These are phyloP conservation scores for Anhinga anhinga DNA, from an alignment of 2,113 vertebrate genomes.

Conservation along the genomic window DNA sequence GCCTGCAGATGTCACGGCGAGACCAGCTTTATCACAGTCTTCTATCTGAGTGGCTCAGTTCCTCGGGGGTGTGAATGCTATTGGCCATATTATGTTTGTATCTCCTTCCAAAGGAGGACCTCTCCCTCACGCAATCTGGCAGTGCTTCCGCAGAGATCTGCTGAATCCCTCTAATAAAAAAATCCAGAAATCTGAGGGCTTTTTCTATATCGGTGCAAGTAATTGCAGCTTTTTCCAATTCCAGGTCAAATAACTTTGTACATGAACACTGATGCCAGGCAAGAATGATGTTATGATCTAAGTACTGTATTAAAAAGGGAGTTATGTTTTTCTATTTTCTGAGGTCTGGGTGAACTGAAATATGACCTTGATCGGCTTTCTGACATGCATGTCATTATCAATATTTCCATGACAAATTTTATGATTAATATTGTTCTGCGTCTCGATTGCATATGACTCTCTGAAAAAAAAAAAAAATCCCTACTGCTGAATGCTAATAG, in stretches of 20 bases:
- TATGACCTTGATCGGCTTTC: background rate
- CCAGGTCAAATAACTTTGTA: background rate
- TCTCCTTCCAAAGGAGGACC: background rate
- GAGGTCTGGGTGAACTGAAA: background rate
- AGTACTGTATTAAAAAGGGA: background rate
- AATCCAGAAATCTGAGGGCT: background rate
- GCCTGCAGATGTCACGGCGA: background rate
- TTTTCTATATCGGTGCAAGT: background rate
- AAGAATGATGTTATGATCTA: background rate
- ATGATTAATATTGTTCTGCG: background rate
- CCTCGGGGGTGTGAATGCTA: background rate
- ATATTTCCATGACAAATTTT: background rate
- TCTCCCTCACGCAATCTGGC: background rate
- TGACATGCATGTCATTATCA: background rate
- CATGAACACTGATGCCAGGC: background rate
- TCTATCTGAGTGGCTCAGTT: accelerated
- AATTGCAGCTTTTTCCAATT: background rate
- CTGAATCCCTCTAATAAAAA: background rate
- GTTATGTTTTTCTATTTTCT: background rate
- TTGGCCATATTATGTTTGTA: accelerated
- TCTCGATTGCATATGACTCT: background rate
- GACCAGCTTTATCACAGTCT: background rate
- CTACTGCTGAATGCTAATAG: background rate
- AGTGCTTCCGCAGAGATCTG: background rate
- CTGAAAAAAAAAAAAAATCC: background rate